These are phyloP conservation scores for Lithophane leautieri DNA, from an alignment of 2,888 invertebrate genomes.

Conservation along the genomic window DNA sequence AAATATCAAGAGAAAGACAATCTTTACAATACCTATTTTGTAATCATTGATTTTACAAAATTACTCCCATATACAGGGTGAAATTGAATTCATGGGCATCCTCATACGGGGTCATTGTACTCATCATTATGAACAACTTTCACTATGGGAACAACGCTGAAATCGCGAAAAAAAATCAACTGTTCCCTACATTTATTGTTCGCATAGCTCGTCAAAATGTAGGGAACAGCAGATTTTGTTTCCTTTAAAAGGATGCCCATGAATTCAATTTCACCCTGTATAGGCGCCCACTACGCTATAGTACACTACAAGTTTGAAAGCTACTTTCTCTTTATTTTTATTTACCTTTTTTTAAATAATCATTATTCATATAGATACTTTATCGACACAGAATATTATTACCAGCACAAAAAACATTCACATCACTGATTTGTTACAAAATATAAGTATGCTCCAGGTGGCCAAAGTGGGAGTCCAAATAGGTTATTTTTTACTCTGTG, in stretches of 20 bases:
- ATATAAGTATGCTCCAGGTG: background rate
- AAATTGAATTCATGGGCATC: too few species aligned
- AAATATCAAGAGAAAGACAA: conserved; percentile 11
- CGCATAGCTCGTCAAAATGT: too few species aligned
- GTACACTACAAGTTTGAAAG: conserved; percentile 14
- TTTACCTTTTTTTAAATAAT: background rate
- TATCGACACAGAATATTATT: conserved; percentile 24
- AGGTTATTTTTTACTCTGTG: background rate
- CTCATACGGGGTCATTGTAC: too few species aligned
- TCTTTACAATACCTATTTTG: background rate
- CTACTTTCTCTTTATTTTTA: conserved; percentile 13
- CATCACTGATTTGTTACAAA: background rate
- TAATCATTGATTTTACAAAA: conserved; percentile 28
- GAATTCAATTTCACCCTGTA: too few species aligned
- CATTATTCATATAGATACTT: background rate
- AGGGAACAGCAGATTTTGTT: too few species aligned
- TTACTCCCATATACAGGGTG: background rate
- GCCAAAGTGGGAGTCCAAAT: background rate
- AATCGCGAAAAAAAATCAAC: too few species aligned
- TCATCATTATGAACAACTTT: too few species aligned
- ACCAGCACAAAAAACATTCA: background rate
- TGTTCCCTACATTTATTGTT: too few species aligned
- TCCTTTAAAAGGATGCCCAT: too few species aligned
- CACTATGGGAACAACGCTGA: too few species aligned
- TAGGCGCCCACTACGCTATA: background rate